Evolutionary conservation across 2,113 vertebrate genomes (phyloP).

Genomic region (Raphicerus campestris): DNA sequence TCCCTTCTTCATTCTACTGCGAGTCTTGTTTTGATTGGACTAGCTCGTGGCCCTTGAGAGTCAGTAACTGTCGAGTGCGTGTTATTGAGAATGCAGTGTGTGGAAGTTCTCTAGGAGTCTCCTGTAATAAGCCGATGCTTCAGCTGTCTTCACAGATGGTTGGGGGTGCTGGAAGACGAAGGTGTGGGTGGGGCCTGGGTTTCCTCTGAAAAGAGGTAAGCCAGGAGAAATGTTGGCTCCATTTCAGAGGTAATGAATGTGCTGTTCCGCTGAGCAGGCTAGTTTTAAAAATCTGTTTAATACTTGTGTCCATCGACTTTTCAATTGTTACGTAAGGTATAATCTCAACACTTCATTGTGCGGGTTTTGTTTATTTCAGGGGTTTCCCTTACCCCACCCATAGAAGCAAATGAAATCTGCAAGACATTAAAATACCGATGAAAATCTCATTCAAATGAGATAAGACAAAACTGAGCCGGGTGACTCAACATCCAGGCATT

Average conservation of each 20-base stretch:
- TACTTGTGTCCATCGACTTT: not conserved
- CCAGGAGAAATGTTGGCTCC: not conserved
- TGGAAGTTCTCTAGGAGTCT: slow-evolving; percentile 23
- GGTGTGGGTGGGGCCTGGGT: not conserved
- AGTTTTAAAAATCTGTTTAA: not conserved
- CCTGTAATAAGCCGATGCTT: not conserved
- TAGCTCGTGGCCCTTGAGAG: not conserved
- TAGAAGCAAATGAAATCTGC: not conserved
- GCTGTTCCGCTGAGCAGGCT: not conserved
- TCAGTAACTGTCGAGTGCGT: not conserved
- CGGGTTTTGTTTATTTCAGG: not conserved
- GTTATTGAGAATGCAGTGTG: accelerated
- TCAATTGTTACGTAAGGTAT: not conserved
- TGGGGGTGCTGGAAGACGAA: not conserved
- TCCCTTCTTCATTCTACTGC: not conserved
- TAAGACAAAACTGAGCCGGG: not conserved
- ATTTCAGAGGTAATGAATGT: not conserved
- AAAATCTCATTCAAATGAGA: not conserved
- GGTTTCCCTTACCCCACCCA: too few species aligned
- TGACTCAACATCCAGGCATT: not conserved
- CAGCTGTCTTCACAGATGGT: not conserved
- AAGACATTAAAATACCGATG: not conserved
- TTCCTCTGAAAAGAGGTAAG: not conserved
- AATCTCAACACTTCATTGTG: not conserved
- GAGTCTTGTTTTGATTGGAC: not conserved